Conservation (phyloP, 2,888 invertebrate species). For the Euplexia lucipara region DNA sequence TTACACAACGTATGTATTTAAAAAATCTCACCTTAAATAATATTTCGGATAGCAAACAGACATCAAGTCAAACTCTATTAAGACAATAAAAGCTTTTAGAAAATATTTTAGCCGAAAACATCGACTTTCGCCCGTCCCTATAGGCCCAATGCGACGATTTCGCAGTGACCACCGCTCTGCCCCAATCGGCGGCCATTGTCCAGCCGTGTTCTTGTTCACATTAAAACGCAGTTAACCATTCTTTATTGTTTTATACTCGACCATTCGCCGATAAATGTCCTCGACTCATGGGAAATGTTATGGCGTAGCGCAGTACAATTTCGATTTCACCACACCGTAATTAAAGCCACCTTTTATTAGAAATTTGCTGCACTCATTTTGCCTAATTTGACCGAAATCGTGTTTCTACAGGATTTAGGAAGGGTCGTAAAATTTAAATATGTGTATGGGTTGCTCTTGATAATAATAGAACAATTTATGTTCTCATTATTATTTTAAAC, state of each 20-base stretch:
- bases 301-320: constrained; percentile 73
- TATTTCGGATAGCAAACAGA: background rate
- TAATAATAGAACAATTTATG: constrained; percentile 31
- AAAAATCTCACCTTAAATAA: background rate
- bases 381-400: constrained; percentile 71
- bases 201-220: constrained; percentile 88
- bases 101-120: constrained; percentile 2
- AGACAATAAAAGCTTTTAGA: background rate
- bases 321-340: constrained; percentile 80
- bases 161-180: constrained; percentile 83
- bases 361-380: constrained; percentile 83
- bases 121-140: constrained; percentile 43
- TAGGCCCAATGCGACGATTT: constrained; percentile 74
- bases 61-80: background rate
- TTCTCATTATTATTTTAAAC: constrained; percentile 15
- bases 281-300: constrained; percentile 86
- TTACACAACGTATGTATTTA: no score
- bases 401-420: constrained; percentile 74
- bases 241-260: constrained; percentile 90
- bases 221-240: constrained; percentile 90
- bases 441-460: constrained; percentile 12
- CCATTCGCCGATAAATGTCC: constrained; percentile 87
- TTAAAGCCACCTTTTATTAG: constrained; percentile 83
- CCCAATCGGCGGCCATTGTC: constrained; percentile 88
- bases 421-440: constrained; percentile 56